Evolutionary conservation across 2,113 vertebrate species (phyloP).

Genomic region (Cololabis saira): DNA sequence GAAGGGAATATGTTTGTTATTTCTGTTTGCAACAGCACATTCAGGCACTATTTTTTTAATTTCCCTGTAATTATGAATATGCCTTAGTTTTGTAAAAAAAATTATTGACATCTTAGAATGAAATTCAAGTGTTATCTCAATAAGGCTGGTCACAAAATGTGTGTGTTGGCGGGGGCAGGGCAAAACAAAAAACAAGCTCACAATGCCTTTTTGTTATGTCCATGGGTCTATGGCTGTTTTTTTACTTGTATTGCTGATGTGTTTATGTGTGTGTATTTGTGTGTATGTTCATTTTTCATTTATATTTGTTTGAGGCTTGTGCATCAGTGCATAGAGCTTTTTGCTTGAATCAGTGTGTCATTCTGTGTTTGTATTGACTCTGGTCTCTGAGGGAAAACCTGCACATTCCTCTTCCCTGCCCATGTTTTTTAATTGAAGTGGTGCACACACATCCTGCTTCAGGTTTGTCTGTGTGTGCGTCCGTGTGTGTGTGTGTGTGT

Average conservation of each 20-base stretch:
- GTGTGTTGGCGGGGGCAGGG: background rate
- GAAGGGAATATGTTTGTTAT: slow-evolving; percentile 65
- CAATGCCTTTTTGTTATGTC: background rate
- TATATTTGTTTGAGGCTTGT: slow-evolving; percentile 20
- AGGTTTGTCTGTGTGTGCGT: background rate
- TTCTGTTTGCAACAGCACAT: slow-evolving; percentile 54
- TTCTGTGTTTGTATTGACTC: slow-evolving; percentile 74
- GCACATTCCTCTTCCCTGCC: slow-evolving; percentile 73
- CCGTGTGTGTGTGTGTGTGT: too few relatives aligned
- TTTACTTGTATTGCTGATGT: slow-evolving; percentile 47
- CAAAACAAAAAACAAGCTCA: background rate
- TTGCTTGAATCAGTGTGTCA: slow-evolving; percentile 66
- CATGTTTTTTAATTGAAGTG: slow-evolving; percentile 80
- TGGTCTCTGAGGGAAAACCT: slow-evolving; percentile 69
- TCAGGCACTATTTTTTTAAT: slow-evolving; percentile 55
- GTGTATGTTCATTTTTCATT: slow-evolving; percentile 7
- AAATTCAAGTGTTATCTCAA: slow-evolving; percentile 68
- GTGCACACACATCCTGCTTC: background rate
- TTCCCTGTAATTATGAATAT: slow-evolving; percentile 67
- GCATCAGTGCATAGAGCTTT: slow-evolving; percentile 50
- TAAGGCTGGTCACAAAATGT: slow-evolving; percentile 44
- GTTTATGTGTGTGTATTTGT: slow-evolving; percentile 11
- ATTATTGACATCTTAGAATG: slow-evolving; percentile 53
- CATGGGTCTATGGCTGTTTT: slow-evolving; percentile 25
- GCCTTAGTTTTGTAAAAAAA: slow-evolving; percentile 34